A percentile compares a stretch with the other conserved stretches of the same genome.
These are phyloP conservation scores for Fissipunctia ypsillon DNA, from an alignment of 2,888 invertebrate species.

Conservation along the genomic window DNA sequence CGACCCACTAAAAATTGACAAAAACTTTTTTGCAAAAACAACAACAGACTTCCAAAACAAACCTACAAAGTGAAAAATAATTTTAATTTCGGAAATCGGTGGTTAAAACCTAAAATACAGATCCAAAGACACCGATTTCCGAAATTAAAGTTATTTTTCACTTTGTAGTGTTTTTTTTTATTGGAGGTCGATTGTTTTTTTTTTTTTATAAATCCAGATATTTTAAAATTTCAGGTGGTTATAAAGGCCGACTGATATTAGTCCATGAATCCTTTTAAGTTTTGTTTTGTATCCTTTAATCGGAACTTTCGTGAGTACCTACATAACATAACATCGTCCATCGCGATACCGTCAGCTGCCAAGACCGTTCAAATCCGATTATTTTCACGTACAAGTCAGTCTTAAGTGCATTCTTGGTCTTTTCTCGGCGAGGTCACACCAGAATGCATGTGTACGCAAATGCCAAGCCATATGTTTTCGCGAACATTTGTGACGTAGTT, in stretches of 20 bases:
- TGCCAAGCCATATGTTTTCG: conserved; percentile 64
- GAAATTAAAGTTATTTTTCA: no score
- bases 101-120: no score
- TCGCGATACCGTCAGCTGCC: conserved; percentile 15
- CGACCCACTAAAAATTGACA: no score
- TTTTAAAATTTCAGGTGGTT: not conserved
- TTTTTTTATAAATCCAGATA: not conserved
- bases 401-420: conserved; percentile 45
- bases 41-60: no score
- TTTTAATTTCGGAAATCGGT: no score
- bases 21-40: no score
- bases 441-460: conserved; percentile 52
- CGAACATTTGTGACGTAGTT: conserved; percentile 64
- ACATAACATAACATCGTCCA: not conserved
- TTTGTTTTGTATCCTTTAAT: not conserved
- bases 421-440: conserved; percentile 54
- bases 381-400: conserved; percentile 48
- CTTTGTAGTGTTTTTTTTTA: no score
- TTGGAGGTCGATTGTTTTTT: no score
- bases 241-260: not conserved
- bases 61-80: no score
- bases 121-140: no score
- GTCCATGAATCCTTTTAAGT: not conserved
- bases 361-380: conserved; percentile 26
- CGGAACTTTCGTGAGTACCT: not conserved